Base-by-base conservation (phyloP, 2,888 invertebrate species). In the Macrosiphum euphorbiae region DNA sequence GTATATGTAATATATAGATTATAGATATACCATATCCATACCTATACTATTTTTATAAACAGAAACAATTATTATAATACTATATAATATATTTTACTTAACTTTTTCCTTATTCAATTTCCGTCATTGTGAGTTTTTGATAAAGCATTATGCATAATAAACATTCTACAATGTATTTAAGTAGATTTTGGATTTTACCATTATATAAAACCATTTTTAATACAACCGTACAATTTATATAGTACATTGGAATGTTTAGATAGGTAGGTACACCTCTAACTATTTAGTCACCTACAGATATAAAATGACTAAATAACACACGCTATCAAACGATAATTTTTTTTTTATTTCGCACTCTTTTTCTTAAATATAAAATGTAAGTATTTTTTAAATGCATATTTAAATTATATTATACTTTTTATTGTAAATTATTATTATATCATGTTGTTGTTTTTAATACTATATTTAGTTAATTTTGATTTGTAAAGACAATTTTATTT, bases 371-470 rank as follows among this genome's bases (percentile, higher is more conserved):
- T 35, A 35, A 35, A 28, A 78, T 35, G 35, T 78, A 20, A 78
- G 35, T 78, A 78, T 78, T 61, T 58, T 50, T 50, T 89, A 47
- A 20, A 61, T 28, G 28, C 8, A n/a, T 89, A 88, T 28, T 41
- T 52, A 52, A n/a, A 35, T 55, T 88, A 88, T 67, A 35, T 52
- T 88, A 88, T 88, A 55, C 52, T 88, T 88, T 41, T 88, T 88
- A 88, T 35, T 35, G 52, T 88, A 88, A 88, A 55, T 58, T 58
- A 88, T 55, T 55, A 55, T 58, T 88, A 35, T 41, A 78, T 78
- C 20, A 35, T 58, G 13, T 88, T 88, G 50, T 88, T 88, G 26
- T 88, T 88, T 88, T 26, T 88, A 88, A 88, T n/a, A 50, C 41
- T 16, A 88, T 26, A 47, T 11, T 78, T 78, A 78, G 35, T 35